phyloP scores from a whole-genome alignment of 2,888 invertebrate genomes.

The Metacarcinus magister region DNA sequence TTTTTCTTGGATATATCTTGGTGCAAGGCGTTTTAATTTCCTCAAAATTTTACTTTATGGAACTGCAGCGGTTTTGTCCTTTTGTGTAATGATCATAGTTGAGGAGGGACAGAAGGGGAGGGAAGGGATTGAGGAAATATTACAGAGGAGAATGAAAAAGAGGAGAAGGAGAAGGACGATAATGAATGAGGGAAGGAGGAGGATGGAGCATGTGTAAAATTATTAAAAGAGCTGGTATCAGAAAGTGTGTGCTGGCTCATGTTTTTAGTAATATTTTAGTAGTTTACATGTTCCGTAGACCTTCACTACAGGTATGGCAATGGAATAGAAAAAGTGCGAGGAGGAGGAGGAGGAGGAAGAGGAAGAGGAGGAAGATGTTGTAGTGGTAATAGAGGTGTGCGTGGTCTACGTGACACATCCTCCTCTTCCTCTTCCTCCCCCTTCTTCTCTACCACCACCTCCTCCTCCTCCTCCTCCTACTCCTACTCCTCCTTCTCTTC shows the following conservation, averaged over 20 bases:
- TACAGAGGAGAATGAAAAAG: background rate
- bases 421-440: background rate
- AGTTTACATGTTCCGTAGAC: background rate
- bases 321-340: background rate
- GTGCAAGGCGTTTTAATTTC: background rate
- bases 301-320: background rate
- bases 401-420: constrained; percentile 10
- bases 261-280: background rate
- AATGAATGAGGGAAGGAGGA: background rate
- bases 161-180: background rate
- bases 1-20: background rate
- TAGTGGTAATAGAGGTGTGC: background rate
- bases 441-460: background rate
- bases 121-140: background rate
- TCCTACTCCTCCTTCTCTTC: background rate
- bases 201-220: background rate
- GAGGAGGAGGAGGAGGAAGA: background rate
- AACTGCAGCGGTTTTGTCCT: background rate
- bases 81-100: background rate
- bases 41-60: background rate
- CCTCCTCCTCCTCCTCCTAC: background rate
- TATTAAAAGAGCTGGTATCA: background rate
- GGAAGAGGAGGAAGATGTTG: background rate
- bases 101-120: background rate
- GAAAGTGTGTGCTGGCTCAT: background rate